These are phyloP conservation scores for Lycopodina hypogea DNA, from an alignment of 37 sponge, comb jelly and placozoan species.

Conservation along the genomic window DNA sequence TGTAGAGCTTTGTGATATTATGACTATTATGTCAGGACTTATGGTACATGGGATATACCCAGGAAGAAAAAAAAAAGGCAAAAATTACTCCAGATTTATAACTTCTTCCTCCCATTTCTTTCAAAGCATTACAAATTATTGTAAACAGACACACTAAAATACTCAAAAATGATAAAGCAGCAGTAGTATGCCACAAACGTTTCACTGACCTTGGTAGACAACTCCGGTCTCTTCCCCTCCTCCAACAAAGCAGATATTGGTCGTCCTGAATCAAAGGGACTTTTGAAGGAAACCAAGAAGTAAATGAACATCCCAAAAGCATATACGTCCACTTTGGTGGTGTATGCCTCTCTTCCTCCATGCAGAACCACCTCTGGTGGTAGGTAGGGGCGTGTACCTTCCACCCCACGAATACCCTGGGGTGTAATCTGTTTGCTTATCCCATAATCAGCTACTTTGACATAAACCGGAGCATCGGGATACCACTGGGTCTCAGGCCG, in stretches of 20 bases:
- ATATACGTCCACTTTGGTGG: conserved; percentile 71
- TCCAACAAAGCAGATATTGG: conserved; percentile 32
- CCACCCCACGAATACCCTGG: conserved; percentile 62
- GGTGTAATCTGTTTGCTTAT: conserved; percentile 64
- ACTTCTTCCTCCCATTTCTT: too few relatives aligned
- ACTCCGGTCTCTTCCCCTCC: conserved; percentile 55
- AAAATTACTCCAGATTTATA: too few relatives aligned
- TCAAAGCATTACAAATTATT: too few relatives aligned
- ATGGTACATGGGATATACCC: too few relatives aligned
- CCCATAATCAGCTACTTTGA: conserved; percentile 89
- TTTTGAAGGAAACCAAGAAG: conserved; percentile 50
- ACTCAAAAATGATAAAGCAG: too few relatives aligned
- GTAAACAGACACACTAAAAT: too few relatives aligned
- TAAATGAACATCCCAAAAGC: conserved; percentile 79
- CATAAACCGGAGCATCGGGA: conserved; percentile 5
- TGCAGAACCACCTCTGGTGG: conserved; percentile 74
- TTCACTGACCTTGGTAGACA: conserved; percentile 48
- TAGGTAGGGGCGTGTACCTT: conserved; percentile 73
- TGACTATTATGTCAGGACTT: too few relatives aligned
- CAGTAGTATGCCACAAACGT: too few relatives aligned
- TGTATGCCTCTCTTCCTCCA: conserved; percentile 56
- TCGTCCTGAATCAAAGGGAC: conserved; percentile 55
- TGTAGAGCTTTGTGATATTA: too few relatives aligned
- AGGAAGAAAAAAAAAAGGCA: too few relatives aligned
- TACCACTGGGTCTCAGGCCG: conserved; percentile 50